Conservation (phyloP, 2,797 vertebrate genomes). For the Varecia variegata region DNA sequence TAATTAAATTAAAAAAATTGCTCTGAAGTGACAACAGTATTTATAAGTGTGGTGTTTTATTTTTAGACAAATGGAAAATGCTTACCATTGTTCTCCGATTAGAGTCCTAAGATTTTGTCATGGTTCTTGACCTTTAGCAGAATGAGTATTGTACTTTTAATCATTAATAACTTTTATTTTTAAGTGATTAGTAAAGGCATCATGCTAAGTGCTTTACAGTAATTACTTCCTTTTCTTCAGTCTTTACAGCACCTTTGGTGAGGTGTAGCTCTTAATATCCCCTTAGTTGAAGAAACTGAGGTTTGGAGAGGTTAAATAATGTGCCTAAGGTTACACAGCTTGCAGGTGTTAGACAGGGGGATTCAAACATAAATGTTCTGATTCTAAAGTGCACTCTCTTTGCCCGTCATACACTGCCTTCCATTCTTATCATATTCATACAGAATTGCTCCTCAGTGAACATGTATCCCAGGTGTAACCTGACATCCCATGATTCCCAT, state of each 20-base stretch:
- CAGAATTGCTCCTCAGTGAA: not conserved
- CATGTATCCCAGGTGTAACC: not conserved
- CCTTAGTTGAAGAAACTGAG: not conserved
- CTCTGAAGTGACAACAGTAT: not conserved
- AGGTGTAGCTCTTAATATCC: not conserved
- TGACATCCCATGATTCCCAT: not conserved
- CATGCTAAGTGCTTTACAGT: not conserved
- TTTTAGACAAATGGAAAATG: not conserved
- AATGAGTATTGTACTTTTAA: not conserved
- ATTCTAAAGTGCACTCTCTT: not conserved
- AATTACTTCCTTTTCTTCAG: not conserved
- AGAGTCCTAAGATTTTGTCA: not conserved
- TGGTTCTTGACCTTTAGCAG: not conserved
- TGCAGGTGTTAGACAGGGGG: not conserved
- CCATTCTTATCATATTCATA: not conserved
- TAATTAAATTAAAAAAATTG: not conserved
- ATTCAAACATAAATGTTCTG: not conserved
- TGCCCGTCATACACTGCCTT: not conserved
- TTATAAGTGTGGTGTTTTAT: not conserved
- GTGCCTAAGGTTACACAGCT: not conserved
- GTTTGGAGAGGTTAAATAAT: not conserved
- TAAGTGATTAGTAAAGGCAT: not conserved
- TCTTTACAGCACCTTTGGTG: not conserved
- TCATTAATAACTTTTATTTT: not conserved
- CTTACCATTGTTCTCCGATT: not conserved